Conservation (phyloP, 2,797 vertebrate genomes). For the Orestias chungarensis region DNA sequence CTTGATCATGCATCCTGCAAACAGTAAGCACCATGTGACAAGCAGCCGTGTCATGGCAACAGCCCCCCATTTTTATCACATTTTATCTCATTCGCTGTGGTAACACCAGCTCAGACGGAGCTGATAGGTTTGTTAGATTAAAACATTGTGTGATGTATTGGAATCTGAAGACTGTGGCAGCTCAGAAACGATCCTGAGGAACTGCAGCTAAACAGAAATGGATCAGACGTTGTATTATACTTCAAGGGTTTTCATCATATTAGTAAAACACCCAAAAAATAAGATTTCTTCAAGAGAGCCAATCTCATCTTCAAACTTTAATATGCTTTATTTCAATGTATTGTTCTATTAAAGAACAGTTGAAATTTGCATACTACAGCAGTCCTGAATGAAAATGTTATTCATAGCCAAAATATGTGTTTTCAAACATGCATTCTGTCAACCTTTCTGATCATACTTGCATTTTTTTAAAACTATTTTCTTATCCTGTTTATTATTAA, state of each 20-base stretch:
- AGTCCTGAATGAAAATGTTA: not conserved
- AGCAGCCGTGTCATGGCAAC: constrained; percentile 41
- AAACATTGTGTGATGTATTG: constrained; percentile 36
- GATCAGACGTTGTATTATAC: not conserved
- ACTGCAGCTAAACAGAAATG: constrained; percentile 6
- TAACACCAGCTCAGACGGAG: constrained; percentile 45
- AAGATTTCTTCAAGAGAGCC: not conserved
- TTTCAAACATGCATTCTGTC: constrained; percentile 4
- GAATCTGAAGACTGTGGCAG: constrained; percentile 23
- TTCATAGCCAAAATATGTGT: not conserved
- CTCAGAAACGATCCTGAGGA: constrained; percentile 15
- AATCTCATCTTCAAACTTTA: not conserved
- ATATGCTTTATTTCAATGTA: not conserved
- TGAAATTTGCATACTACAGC: not conserved
- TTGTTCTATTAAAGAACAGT: not conserved
- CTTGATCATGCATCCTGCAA: not conserved
- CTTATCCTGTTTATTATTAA: not conserved
- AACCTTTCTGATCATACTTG: constrained; percentile 1
- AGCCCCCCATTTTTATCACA: constrained; percentile 27
- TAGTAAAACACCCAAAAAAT: not conserved
- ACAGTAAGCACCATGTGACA: constrained; percentile 25
- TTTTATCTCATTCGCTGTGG: constrained; percentile 36
- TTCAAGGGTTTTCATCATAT: not conserved
- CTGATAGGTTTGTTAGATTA: constrained; percentile 37
- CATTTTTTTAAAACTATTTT: too few relatives aligned